Evolutionary conservation across 2,113 vertebrate species (phyloP).

Genomic region (Cyrtonyx montezumae): DNA sequence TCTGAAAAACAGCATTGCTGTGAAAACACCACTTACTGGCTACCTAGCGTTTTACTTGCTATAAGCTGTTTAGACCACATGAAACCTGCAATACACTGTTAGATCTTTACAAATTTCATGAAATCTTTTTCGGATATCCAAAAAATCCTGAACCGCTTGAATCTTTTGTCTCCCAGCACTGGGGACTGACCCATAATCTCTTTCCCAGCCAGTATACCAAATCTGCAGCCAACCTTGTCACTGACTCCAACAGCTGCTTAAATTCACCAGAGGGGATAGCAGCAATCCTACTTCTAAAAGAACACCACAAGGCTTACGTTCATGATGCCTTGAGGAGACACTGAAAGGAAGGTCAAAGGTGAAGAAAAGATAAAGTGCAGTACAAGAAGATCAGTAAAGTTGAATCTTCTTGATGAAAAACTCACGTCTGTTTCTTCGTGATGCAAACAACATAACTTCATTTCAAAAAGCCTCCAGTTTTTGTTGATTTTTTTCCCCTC

Average conservation of each 20-base stretch:
- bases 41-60: constrained; percentile 74
- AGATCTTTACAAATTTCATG: constrained; percentile 92
- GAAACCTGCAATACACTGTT: constrained; percentile 80
- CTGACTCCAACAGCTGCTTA: constrained; percentile 91
- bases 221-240: constrained; percentile 90
- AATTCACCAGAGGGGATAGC: constrained; percentile 87
- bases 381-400: constrained; percentile 96
- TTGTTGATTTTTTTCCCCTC: constrained; percentile 63
- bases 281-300: constrained; percentile 91
- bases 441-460: constrained; percentile 80
- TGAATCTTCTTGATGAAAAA: constrained; percentile 85
- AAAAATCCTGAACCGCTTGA: constrained; percentile 89
- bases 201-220: constrained; percentile 93
- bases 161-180: constrained; percentile 88
- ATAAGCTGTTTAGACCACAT: constrained; percentile 84
- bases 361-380: constrained; percentile 94
- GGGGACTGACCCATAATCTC: constrained; percentile 90
- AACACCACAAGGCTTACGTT: constrained; percentile 91
- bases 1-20: constrained; percentile 56
- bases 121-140: constrained; percentile 92
- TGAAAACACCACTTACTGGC: constrained; percentile 73
- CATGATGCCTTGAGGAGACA: constrained; percentile 87
- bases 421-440: constrained; percentile 77
- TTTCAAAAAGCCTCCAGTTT: constrained; percentile 85
- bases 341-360: constrained; percentile 94